A percentile compares a stretch with the other conserved stretches of the same genome.
phyloP scores from a whole-genome alignment of 2,797 vertebrate species.

The Pipistrellus pipistrellus region DNA sequence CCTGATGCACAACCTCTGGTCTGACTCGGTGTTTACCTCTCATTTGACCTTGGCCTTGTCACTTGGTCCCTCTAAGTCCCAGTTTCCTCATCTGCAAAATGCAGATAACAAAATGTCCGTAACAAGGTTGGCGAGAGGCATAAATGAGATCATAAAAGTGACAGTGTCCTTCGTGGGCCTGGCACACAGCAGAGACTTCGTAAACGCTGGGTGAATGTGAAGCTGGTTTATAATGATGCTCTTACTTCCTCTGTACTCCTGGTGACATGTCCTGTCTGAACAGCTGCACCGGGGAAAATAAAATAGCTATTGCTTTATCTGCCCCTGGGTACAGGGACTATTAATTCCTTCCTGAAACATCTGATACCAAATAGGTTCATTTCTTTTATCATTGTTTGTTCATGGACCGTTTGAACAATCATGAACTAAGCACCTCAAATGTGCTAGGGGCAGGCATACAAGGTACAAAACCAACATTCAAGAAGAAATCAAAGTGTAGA shows the following conservation, averaged over 20 bases:
- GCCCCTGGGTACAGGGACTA: neutral
- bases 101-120: neutral
- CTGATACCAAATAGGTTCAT: neutral
- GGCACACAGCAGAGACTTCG: neutral
- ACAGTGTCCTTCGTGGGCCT: neutral
- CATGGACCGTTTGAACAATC: neutral
- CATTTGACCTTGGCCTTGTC: neutral
- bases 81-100: neutral
- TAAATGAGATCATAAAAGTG: neutral
- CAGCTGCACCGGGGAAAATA: constrained; percentile 15
- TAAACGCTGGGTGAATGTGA: neutral
- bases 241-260: neutral
- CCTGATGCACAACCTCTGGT: neutral
- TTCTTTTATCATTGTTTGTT: constrained; percentile 33
- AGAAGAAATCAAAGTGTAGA: neutral
- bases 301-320: neutral
- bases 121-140: neutral
- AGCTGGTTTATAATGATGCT: neutral
- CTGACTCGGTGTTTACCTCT: neutral
- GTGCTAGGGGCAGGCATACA: neutral
- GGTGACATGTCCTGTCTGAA: neutral
- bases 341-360: neutral
- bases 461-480: neutral
- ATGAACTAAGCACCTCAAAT: neutral
- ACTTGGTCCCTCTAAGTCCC: neutral